A percentile compares a stretch with the other conserved stretches of the same genome.
phyloP scores from a whole-genome alignment of 2,113 vertebrate species.

The Machaerirhynchus nigripectus region DNA sequence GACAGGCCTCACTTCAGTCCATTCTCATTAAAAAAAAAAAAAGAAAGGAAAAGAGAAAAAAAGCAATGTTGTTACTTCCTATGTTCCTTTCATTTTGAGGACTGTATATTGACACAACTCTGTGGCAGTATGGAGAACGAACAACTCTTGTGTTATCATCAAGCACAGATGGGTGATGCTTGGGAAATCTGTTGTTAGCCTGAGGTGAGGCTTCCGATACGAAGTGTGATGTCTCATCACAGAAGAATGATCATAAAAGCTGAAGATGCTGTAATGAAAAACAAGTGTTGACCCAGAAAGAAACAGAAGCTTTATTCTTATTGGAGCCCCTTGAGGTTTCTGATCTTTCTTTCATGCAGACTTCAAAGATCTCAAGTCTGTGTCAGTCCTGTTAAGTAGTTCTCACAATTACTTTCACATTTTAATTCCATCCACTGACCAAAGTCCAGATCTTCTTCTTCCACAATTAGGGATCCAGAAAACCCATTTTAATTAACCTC shows the following conservation, averaged over 20 bases:
- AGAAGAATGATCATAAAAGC: not conserved
- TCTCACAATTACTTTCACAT: not conserved
- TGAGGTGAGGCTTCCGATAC: not conserved
- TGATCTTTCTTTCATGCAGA: not conserved
- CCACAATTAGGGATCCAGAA: not conserved
- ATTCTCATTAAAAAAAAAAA: not conserved
- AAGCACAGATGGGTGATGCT: not conserved
- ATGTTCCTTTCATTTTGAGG: not conserved
- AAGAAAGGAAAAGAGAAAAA: not conserved
- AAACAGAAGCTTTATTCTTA: not conserved
- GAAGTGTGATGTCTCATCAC: not conserved
- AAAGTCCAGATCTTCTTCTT: not conserved
- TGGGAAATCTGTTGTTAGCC: not conserved
- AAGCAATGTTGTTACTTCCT: not conserved
- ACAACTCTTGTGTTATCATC: not conserved
- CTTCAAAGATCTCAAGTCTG: constrained; percentile 24
- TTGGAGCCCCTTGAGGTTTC: not conserved
- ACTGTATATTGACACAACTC: not conserved
- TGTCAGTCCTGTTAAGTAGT: not conserved
- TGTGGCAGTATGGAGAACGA: not conserved
- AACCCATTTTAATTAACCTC: not conserved
- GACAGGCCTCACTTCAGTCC: not conserved
- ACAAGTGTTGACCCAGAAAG: not conserved
- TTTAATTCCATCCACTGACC: not conserved
- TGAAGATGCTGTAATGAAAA: not conserved